A percentile compares a stretch with the other conserved stretches of the same genome.
phyloP scores from a whole-genome alignment of 2,797 vertebrate genomes.

The Hapalemur alaotrensis region DNA sequence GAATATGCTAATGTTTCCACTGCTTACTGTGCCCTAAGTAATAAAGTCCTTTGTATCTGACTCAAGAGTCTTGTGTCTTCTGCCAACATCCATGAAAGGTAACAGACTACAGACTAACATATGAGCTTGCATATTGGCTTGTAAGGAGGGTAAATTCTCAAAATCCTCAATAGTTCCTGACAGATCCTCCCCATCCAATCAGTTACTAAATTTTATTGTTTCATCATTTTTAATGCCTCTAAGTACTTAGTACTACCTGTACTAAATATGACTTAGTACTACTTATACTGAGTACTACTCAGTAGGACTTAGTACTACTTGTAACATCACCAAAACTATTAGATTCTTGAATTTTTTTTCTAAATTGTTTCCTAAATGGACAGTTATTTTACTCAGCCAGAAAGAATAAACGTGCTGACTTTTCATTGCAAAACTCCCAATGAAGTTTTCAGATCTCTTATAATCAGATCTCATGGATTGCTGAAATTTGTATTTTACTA shows the following conservation, averaged over 20 bases:
- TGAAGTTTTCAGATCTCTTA: too few relatives aligned
- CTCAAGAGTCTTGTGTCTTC: background rate
- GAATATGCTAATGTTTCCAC: background rate
- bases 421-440: background rate
- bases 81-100: background rate
- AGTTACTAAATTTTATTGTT: background rate
- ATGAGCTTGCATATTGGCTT: background rate
- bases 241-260: background rate
- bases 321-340: background rate
- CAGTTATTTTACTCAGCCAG: background rate
- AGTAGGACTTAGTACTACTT: background rate
- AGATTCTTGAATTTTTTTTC: background rate
- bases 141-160: background rate
- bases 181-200: background rate
- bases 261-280: background rate
- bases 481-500: background rate
- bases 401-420: background rate
- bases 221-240: background rate
- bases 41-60: background rate
- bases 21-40: background rate
- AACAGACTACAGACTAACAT: background rate
- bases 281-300: background rate
- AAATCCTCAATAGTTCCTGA: background rate
- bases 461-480: background rate
- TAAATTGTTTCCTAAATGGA: background rate